Conservation (phyloP, 2,113 vertebrate genomes). For the Poecile atricapillus region DNA sequence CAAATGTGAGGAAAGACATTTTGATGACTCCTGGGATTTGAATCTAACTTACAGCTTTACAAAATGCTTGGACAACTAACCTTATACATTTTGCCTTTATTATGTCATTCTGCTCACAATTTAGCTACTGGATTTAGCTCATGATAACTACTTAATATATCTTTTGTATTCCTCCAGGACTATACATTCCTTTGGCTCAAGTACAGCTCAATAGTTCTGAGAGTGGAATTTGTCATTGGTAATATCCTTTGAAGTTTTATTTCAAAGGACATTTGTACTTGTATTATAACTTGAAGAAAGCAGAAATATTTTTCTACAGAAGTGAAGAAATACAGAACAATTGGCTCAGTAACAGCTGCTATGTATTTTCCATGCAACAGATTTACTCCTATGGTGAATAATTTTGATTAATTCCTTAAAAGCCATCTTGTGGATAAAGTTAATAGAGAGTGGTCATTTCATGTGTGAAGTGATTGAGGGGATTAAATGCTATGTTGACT, state of each 20-base stretch:
- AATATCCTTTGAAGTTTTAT: not conserved
- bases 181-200: not conserved
- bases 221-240: not conserved
- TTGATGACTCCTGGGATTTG: not conserved
- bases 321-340: not conserved
- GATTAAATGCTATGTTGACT: not conserved
- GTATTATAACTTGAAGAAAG: not conserved
- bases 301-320: not conserved
- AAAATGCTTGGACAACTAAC: not conserved
- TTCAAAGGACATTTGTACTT: not conserved
- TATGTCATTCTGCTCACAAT: not conserved
- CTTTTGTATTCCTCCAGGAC: not conserved
- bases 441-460: not conserved
- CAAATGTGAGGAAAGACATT: not conserved
- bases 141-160: not conserved
- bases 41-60: not conserved
- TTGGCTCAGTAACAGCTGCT: not conserved
- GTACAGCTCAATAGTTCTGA: not conserved
- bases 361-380: not conserved
- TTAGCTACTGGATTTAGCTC: not conserved
- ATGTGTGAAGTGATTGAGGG: not conserved
- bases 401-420: not conserved
- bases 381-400: not conserved
- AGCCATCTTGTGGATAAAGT: not conserved
- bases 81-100: not conserved